Conservation (phyloP, 2,113 vertebrate genomes). For the Brachirus orientalis region DNA sequence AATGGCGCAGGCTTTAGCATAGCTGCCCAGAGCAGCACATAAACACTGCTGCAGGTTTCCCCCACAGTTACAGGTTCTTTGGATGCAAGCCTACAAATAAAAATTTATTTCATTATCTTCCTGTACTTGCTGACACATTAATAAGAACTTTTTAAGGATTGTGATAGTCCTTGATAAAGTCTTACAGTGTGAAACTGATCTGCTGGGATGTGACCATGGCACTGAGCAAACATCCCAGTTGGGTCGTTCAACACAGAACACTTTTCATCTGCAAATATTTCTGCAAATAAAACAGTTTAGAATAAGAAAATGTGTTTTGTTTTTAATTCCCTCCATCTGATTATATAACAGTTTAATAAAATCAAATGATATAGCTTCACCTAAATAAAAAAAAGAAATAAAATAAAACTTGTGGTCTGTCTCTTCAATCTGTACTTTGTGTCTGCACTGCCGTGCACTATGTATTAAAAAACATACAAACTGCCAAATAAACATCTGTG, state of each 20-base stretch:
- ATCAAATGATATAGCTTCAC: too few species aligned
- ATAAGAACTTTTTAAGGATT: not conserved
- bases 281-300: conserved; percentile 58
- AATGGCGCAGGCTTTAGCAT: conserved; percentile 75
- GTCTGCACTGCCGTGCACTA: too few species aligned
- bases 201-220: conserved; percentile 78
- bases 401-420: too few species aligned
- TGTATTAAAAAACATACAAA: too few species aligned
- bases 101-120: not conserved
- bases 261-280: conserved; percentile 80
- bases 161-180: not conserved
- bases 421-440: too few species aligned
- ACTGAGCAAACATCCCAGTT: conserved; percentile 79
- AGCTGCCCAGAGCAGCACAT: conserved; percentile 76
- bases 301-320: not conserved
- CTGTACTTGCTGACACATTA: not conserved
- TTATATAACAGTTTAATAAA: too few species aligned
- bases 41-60: conserved; percentile 49
- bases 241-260: conserved; percentile 77
- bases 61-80: conserved; percentile 68
- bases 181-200: conserved; percentile 74
- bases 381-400: too few species aligned
- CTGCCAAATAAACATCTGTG: too few species aligned
- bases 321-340: too few species aligned
- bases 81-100: conserved; percentile 71